Conservation (phyloP, 2,113 vertebrate genomes). For the Corythornis vintsioides region DNA sequence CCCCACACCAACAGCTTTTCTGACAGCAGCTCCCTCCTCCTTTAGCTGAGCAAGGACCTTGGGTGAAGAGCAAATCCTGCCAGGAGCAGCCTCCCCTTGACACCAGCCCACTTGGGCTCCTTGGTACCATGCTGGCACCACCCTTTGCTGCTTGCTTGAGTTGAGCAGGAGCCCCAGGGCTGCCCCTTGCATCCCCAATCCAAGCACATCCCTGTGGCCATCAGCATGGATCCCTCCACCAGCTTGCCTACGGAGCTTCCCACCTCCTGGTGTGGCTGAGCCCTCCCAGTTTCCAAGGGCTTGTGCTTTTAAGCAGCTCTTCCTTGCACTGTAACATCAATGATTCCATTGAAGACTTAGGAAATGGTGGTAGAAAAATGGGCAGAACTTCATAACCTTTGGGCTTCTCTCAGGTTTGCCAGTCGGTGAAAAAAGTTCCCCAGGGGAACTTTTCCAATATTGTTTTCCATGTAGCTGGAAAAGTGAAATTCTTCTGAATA, state of each 20-base stretch:
- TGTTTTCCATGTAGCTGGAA: slow-evolving; percentile 33
- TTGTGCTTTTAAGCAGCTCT: slow-evolving; percentile 10
- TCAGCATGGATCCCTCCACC: neutral
- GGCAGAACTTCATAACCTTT: neutral
- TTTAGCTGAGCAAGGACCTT: neutral
- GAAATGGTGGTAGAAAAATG: neutral
- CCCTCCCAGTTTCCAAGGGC: neutral
- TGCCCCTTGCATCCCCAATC: neutral
- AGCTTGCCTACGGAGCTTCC: neutral
- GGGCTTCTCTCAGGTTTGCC: neutral
- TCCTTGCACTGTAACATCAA: slow-evolving; percentile 24
- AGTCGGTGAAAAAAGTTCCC: neutral
- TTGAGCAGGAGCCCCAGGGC: neutral
- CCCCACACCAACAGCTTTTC: neutral
- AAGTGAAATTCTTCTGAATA: slow-evolving; percentile 59
- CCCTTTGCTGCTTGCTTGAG: accelerated
- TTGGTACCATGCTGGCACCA: neutral
- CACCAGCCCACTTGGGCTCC: neutral
- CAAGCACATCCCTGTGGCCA: no score
- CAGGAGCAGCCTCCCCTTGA: neutral
- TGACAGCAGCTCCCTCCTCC: neutral
- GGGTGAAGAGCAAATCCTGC: neutral
- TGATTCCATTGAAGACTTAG: neutral
- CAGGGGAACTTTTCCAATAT: neutral
- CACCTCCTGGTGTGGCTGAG: neutral